phyloP scores from a whole-genome alignment of 2,888 invertebrate species.

The Achlya flavicornis region DNA sequence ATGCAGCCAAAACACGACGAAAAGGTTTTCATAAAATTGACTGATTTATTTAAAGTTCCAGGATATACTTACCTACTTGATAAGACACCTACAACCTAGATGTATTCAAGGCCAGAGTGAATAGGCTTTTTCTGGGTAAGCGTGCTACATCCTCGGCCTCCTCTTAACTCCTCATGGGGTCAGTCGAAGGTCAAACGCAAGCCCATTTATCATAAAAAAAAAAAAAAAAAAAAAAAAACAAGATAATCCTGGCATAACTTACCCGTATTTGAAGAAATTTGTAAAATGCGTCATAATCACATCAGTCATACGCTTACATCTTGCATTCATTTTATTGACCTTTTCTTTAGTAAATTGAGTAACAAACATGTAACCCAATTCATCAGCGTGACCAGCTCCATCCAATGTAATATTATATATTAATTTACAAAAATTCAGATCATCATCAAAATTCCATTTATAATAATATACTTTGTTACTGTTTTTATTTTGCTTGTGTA shows the following conservation, averaged over 20 bases:
- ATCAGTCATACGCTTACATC: constrained; percentile 14
- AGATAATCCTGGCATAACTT: neutral
- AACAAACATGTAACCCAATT: constrained; percentile 38
- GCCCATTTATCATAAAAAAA: no score
- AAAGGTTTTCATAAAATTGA: no score
- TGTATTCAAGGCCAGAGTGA: no score
- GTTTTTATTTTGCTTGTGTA: constrained; percentile 22
- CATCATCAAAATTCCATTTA: constrained; percentile 31
- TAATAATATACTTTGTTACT: constrained; percentile 30
- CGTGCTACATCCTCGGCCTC: no score
- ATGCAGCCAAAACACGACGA: no score
- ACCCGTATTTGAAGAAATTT: neutral
- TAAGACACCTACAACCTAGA: no score
- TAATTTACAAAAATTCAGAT: constrained; percentile 29
- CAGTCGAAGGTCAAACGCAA: no score
- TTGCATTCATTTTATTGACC: constrained; percentile 23
- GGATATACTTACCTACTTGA: no score
- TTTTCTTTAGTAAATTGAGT: constrained; percentile 23
- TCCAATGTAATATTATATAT: constrained; percentile 22
- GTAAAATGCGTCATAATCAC: neutral
- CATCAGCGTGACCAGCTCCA: constrained; percentile 32
- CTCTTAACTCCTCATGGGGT: no score
- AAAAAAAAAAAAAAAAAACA: no score
- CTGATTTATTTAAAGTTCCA: no score
- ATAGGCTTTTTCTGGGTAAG: no score